Evolutionary conservation across 2,113 vertebrate species (phyloP).

Genomic region (Rousettus leschenaultii): DNA sequence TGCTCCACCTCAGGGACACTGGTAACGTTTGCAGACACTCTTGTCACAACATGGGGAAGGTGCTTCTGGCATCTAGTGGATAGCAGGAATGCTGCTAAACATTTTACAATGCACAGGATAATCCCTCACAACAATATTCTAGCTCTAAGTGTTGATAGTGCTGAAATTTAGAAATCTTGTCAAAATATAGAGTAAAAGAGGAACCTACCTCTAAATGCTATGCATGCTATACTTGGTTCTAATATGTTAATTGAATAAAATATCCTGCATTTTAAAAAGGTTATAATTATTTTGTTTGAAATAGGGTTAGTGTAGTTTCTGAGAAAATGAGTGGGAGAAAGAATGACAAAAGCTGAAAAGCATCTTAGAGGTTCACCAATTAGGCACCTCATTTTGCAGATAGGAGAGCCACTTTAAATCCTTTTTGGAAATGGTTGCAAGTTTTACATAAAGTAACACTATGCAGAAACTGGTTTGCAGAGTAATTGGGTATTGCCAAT

Average conservation of each 20-base stretch:
- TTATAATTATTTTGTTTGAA: slow-evolving; percentile 28
- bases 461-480: background rate
- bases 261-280: background rate
- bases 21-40: background rate
- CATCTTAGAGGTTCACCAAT: background rate
- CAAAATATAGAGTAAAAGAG: background rate
- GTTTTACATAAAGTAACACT: slow-evolving; percentile 14
- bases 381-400: background rate
- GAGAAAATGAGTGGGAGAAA: background rate
- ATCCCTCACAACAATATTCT: background rate
- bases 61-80: background rate
- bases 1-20: background rate
- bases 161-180: background rate
- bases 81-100: background rate
- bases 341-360: background rate
- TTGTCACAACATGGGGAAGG: background rate
- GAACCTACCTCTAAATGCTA: background rate
- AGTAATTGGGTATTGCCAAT: background rate
- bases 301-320: background rate
- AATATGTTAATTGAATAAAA: background rate
- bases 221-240: background rate
- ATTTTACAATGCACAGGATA: background rate
- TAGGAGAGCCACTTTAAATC: slow-evolving; percentile 7
- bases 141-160: background rate
- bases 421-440: background rate